A percentile compares a stretch with the other conserved stretches of the same genome.
Evolutionary conservation across 1,140 invertebrate species (phyloP).

Genomic region (Zelostemma sp.): DNA sequence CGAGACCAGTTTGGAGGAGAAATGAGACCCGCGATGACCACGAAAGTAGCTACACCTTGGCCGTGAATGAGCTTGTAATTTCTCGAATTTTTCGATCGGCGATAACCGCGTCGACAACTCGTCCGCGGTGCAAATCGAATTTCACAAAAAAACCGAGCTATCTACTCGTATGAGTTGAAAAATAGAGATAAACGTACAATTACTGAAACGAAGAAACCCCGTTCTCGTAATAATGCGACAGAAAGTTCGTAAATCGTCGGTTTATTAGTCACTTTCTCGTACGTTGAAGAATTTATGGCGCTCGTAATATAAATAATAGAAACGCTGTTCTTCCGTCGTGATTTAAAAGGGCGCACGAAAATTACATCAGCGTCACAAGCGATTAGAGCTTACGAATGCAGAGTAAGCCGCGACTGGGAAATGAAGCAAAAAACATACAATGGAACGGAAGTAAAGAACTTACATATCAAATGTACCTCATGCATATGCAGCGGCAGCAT

Average conservation of each 20-base stretch:
- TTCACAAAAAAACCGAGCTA: neutral
- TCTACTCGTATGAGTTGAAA: no score
- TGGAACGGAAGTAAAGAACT: slow-evolving; percentile 36
- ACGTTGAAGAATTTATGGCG: neutral
- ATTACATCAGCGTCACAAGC: neutral
- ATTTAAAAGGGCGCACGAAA: slow-evolving; percentile 13
- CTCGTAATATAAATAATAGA: neutral
- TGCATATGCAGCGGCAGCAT: slow-evolving; percentile 1
- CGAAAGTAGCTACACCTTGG: slow-evolving; percentile 28
- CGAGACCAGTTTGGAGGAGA: slow-evolving; percentile 7
- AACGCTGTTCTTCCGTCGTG: neutral
- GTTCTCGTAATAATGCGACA: neutral
- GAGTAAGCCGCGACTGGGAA: slow-evolving; percentile 17
- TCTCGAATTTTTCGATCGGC: slow-evolving; percentile 1
- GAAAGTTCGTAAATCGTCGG: neutral
- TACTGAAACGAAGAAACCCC: neutral
- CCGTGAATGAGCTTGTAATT: slow-evolving; percentile 28
- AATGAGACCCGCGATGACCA: slow-evolving; percentile 21
- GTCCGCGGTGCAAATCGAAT: neutral
- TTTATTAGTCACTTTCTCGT: neutral
- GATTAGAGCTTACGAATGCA: neutral
- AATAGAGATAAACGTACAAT: no score
- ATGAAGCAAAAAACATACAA: slow-evolving; percentile 26
- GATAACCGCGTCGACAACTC: neutral
- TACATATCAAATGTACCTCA: neutral